These are phyloP conservation scores for Meghimatium bilineatum DNA, from an alignment of 2,888 invertebrate genomes.

Conservation along the genomic window DNA sequence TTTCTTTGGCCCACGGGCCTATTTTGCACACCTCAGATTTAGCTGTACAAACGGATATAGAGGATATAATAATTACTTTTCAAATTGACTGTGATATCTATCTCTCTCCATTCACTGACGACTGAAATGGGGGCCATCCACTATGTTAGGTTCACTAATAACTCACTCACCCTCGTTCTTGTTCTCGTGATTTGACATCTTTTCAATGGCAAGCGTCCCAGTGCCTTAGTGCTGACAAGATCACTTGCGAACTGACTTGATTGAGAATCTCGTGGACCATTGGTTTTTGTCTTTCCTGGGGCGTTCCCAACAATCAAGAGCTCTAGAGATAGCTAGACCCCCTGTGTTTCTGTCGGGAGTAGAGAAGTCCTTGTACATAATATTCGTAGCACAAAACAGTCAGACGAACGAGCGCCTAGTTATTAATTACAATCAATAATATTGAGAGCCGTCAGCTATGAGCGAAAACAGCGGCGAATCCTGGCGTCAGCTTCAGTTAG, in stretches of 20 bases:
- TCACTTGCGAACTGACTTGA: constrained; percentile 30
- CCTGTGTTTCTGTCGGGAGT: constrained; percentile 8
- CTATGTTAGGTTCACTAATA: not conserved
- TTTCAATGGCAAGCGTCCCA: constrained; percentile 16
- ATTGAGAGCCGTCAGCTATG: constrained; percentile 18
- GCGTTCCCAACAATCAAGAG: constrained; percentile 2
- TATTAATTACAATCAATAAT: constrained; percentile 45
- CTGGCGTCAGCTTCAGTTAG: not conserved
- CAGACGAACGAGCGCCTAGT: constrained; percentile 4
- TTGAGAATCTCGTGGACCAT: constrained; percentile 34
- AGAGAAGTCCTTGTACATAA: constrained; percentile 26
- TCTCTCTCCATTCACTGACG: not conserved
- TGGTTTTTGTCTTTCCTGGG: constrained; percentile 25
- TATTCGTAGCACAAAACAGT: constrained; percentile 28
- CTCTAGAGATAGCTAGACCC: constrained; percentile 3
- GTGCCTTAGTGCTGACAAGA: constrained; percentile 41
- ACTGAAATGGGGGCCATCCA: not conserved
- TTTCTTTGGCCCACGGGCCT: no score
- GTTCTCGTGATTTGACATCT: constrained; percentile 7
- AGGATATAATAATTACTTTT: not conserved
- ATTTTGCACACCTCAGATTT: no score
- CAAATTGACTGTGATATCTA: not conserved
- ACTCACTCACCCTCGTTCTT: not conserved
- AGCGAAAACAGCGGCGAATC: not conserved
- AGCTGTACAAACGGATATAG: not conserved